Base-by-base conservation (phyloP, 2,797 vertebrate genomes). In the Sebastes trivittatus region DNA sequence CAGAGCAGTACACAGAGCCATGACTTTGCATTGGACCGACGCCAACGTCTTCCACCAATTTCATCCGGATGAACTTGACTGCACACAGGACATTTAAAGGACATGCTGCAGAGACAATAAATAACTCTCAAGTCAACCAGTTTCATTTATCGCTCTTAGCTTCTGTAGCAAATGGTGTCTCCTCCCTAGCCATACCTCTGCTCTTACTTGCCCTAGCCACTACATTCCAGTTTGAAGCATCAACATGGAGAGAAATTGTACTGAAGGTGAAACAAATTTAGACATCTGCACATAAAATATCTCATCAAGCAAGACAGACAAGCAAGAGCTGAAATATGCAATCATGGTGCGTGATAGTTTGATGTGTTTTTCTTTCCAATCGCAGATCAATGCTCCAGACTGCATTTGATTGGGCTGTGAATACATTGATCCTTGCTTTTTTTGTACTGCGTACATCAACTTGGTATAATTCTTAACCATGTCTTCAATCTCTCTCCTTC, bases 261-360 rank as follows among this genome's bases (percentile, higher is more conserved):
- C 4, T 20, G 18, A 5, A 32, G 29, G 20, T 38, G 14, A 13
- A 61, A 18, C 18, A 2, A 36, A 67, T 66, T 71, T 22, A 1
- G 13, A 65, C 32, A n/a, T 65, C 18, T 23, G 55, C 32, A 20
- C 8, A 20, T 38, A 59, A 80, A 76, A 56, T 49, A 11, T 49
- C 20, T 32, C 58, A 75, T 59, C 14, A 71, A 75, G 77, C 80
- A 87, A 61, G 38, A 78, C 23, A 34, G 75, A 83, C 89, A 80
- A 92, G 91, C 83, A 90, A 92, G 93, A 94, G 93, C 86, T 83
- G 92, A 92, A 88, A 78, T 92, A 90, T 94, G 91, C 72, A 32
- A 49, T 75, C 23, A 30, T 69, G 38, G 16, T 78, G 70, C 82
- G 81, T 77, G 65, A 38, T 79, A 23, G 62, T 85, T 77, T 87